Evolutionary conservation across 2,113 vertebrate genomes (phyloP), one percentile per base, ranked within the genome.

Genomic region (Ptychochromis oligacanthus): DNA sequence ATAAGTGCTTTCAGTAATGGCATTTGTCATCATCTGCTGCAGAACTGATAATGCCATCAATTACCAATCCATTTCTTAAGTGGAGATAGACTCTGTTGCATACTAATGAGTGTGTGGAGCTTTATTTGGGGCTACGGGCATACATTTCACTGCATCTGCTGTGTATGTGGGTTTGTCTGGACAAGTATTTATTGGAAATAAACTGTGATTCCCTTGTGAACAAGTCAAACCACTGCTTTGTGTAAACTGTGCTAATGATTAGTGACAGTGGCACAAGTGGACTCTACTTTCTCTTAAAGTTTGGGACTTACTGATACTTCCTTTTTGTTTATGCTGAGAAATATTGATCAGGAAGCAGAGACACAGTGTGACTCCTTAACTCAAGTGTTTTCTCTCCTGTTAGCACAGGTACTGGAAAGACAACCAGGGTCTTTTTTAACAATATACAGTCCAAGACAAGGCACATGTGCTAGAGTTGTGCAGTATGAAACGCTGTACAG

Each of bases 1-100:
- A 75, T 84, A 59, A 82, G 28, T 46, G 78, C 75, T 52, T 86
- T 81, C 38, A 14, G 75, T 86, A 38, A 81, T 60, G 79, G 14
- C 36, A 52, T 88, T 85, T 20, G 6, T 82, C 79, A 81, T 85
- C 61, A 77, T 88, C 24, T 88, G 64, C 88, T 13, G 82, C 7
- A 1, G 80, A 84, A 82, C 80, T 55, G 77, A 83, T 83, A 80
- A 88, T 65, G 76, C 87, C 72, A 91, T 93, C 79, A 85, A 85
- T 87, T 88, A 87, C 75, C 15, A 18, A 52, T 17, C 14, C 1
- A 14, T 74, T 82, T 81, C 77, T 85, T 79, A 43, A 90, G 81
- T 67, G 70, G 62, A 72, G 64, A 56, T 28, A 56, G 38, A n/a
- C 12, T 62, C 49, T 15, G 3, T n/a, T 82, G 90, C 85, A 90